phyloP scores from a whole-genome alignment of 1,140 invertebrate genomes.

The Procambarus virginalis region DNA sequence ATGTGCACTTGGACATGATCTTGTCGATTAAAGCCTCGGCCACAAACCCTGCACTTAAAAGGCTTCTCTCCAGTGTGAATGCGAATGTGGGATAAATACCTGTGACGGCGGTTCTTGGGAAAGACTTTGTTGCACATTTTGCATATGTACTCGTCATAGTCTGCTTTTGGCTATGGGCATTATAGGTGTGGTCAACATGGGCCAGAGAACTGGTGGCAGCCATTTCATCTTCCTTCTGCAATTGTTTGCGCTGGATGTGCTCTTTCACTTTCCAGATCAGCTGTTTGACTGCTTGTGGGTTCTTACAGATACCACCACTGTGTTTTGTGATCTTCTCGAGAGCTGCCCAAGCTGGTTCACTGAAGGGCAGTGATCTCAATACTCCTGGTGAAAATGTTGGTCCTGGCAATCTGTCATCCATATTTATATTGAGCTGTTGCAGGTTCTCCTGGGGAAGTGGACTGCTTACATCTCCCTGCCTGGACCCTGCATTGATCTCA shows the following conservation, averaged over 20 bases:
- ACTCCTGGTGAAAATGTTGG: background rate
- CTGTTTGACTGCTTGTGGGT: background rate
- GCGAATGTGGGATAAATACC: conserved; percentile 42
- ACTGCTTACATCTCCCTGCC: background rate
- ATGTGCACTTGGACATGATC: conserved; percentile 61
- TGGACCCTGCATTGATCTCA: background rate
- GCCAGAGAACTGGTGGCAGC: background rate
- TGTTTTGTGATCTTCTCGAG: background rate
- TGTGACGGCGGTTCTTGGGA: conserved; percentile 34
- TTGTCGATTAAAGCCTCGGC: conserved; percentile 38
- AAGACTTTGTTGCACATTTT: conserved; percentile 23
- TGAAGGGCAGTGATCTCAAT: background rate
- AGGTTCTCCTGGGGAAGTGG: background rate
- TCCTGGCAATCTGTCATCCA: background rate
- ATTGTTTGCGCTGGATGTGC: background rate
- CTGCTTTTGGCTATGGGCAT: background rate
- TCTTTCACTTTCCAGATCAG: background rate
- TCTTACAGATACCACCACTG: background rate
- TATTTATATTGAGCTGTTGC: background rate
- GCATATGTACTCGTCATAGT: background rate
- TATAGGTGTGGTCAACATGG: background rate
- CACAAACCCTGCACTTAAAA: conserved; percentile 43
- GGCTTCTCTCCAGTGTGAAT: conserved; percentile 45
- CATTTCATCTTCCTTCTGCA: background rate
- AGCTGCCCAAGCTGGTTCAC: background rate